Conservation (phyloP, 2,888 invertebrate genomes). For the Zelleria hepariella region DNA sequence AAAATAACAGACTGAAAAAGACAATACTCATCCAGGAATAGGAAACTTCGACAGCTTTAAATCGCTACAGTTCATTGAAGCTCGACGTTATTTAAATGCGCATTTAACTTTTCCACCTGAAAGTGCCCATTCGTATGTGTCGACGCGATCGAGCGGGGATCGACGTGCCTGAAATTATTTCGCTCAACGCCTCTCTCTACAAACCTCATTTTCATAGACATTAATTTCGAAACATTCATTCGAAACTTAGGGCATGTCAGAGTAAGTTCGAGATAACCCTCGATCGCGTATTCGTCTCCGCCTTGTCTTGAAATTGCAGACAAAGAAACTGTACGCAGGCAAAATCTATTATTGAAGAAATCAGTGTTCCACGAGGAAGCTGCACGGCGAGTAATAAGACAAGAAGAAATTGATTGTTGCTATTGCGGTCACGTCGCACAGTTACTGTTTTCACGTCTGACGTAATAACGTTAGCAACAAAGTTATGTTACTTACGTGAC, state of each 20-base stretch:
- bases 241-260: background rate
- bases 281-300: background rate
- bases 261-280: background rate
- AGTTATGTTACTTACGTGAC: constrained; percentile 65
- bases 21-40: too few relatives aligned
- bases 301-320: background rate
- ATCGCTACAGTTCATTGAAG: constrained; percentile 1
- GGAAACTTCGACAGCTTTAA: background rate
- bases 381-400: constrained; percentile 49
- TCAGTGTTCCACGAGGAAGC: constrained; percentile 33
- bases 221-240: background rate
- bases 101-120: constrained; percentile 19
- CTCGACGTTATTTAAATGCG: constrained; percentile 19
- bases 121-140: constrained; percentile 28
- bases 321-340: background rate
- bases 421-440: constrained; percentile 67
- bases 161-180: constrained; percentile 22
- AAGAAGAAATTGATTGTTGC: constrained; percentile 65
- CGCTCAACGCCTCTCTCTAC: background rate
- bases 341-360: constrained; percentile 24
- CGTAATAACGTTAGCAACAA: constrained; percentile 67
- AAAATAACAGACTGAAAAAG: background rate
- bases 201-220: background rate
- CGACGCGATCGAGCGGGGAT: constrained; percentile 21
- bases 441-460: constrained; percentile 70